phyloP scores from a whole-genome alignment of 2,113 vertebrate genomes.

The Meriones unguiculatus region DNA sequence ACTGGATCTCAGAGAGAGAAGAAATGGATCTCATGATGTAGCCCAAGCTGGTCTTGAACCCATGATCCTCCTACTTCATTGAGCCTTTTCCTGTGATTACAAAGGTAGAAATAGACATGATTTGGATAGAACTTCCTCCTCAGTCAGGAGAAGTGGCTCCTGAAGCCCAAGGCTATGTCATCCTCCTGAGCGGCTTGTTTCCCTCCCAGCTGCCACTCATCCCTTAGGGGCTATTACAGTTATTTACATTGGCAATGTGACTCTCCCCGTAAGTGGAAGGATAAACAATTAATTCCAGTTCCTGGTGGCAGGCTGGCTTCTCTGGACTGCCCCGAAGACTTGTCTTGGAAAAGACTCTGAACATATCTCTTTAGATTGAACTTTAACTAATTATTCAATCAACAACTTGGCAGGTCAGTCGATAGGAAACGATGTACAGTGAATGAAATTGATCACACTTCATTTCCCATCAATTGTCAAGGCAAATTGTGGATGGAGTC shows the following conservation, averaged over 20 bases:
- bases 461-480: conserved; percentile 86
- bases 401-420: conserved; percentile 84
- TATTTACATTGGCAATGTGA: conserved; percentile 56
- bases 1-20: too few species aligned
- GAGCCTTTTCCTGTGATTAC: neutral
- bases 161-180: conserved; percentile 11
- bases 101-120: neutral
- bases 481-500: conserved; percentile 81
- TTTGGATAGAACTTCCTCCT: neutral
- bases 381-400: conserved; percentile 85
- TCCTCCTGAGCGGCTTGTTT: conserved; percentile 55
- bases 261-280: conserved; percentile 54
- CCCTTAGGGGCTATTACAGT: neutral
- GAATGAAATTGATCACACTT: conserved; percentile 86
- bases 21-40: neutral
- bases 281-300: conserved; percentile 57
- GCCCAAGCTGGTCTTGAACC: neutral
- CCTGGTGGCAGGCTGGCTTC: neutral
- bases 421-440: conserved; percentile 78
- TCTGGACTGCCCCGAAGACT: conserved; percentile 58
- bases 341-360: conserved; percentile 67
- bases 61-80: neutral
- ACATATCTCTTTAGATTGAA: conserved; percentile 71
- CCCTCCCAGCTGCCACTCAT: neutral
- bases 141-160: neutral